Percentiles rank a stretch among this genome's conserved stretches.
These are phyloP conservation scores for Amphiprion ocellaris DNA, from an alignment of 2,113 vertebrate species.

Conservation along the genomic window DNA sequence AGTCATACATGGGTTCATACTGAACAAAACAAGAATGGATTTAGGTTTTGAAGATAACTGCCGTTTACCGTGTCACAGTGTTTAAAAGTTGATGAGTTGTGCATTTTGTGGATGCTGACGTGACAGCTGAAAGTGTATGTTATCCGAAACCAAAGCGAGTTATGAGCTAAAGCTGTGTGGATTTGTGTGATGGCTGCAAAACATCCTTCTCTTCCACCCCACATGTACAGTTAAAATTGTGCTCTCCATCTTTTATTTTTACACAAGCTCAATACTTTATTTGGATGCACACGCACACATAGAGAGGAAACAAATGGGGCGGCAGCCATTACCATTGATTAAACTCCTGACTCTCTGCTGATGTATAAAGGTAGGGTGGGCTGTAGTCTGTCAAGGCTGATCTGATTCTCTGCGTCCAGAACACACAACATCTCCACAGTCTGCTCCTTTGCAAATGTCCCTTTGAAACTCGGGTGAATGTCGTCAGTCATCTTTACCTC, in stretches of 20 bases:
- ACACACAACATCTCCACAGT: conserved; percentile 91
- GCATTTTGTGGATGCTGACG: conserved; percentile 43
- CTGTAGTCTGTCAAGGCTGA: conserved; percentile 91
- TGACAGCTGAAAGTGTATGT: conserved; percentile 39
- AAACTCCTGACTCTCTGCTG: conserved; percentile 94
- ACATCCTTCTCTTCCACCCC: not conserved
- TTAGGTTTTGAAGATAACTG: conserved; percentile 29
- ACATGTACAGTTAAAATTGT: conserved; percentile 22
- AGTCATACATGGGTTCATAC: conserved; percentile 45
- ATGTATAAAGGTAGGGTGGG: conserved; percentile 91
- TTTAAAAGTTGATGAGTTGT: conserved; percentile 41
- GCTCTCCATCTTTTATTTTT: conserved; percentile 44
- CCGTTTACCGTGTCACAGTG: conserved; percentile 24
- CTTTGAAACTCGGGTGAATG: conserved; percentile 76
- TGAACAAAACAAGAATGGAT: conserved; percentile 52
- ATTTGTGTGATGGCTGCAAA: conserved; percentile 29
- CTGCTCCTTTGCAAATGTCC: conserved; percentile 83
- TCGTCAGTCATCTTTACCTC: conserved; percentile 61
- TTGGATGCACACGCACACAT: conserved; percentile 59
- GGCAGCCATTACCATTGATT: conserved; percentile 50
- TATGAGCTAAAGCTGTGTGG: conserved; percentile 32
- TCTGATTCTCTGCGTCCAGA: conserved; percentile 91
- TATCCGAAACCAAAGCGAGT: conserved; percentile 46
- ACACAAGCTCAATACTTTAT: conserved; percentile 64
- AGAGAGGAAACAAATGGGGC: conserved; percentile 52